Evolutionary conservation across 2,113 vertebrate genomes (phyloP).

Genomic region (Lepidothrix coronata): DNA sequence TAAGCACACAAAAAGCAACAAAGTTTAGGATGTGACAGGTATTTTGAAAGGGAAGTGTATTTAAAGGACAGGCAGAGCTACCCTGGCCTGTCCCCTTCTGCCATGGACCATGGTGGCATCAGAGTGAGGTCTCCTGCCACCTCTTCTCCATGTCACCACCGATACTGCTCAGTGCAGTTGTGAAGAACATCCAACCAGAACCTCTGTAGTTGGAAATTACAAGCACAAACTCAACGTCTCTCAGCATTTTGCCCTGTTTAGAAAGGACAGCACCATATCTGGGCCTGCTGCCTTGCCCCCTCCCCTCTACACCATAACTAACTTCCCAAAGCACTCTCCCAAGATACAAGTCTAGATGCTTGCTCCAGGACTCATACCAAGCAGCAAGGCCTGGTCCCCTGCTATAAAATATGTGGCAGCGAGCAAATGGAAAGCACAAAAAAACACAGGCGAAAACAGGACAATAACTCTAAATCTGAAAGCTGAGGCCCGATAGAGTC

Average conservation of each 20-base stretch:
- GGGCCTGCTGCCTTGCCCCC: background rate
- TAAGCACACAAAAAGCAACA: background rate
- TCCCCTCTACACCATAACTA: slow-evolving; percentile 22
- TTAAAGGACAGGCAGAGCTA: background rate
- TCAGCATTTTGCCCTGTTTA: rapidly evolving
- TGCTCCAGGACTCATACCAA: background rate
- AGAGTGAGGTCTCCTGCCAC: background rate
- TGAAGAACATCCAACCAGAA: background rate
- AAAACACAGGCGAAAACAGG: slow-evolving; percentile 65
- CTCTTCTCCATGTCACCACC: background rate
- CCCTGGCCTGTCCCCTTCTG: background rate
- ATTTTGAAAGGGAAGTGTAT: background rate
- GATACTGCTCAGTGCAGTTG: rapidly evolving
- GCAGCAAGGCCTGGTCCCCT: background rate
- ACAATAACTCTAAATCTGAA: slow-evolving; percentile 73
- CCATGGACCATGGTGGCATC: rapidly evolving
- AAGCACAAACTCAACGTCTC: background rate
- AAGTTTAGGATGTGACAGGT: background rate
- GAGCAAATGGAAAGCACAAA: slow-evolving; percentile 62
- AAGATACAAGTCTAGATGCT: background rate
- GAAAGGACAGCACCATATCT: background rate
- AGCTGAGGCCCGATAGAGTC: slow-evolving; percentile 71
- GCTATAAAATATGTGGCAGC: slow-evolving; percentile 52
- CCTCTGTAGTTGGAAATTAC: background rate
- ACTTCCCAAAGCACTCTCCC: background rate